Percentiles rank a stretch among this genome's conserved stretches.
Evolutionary conservation across 2,797 vertebrate species (phyloP).

Genomic region (Darevskia nairensis): DNA sequence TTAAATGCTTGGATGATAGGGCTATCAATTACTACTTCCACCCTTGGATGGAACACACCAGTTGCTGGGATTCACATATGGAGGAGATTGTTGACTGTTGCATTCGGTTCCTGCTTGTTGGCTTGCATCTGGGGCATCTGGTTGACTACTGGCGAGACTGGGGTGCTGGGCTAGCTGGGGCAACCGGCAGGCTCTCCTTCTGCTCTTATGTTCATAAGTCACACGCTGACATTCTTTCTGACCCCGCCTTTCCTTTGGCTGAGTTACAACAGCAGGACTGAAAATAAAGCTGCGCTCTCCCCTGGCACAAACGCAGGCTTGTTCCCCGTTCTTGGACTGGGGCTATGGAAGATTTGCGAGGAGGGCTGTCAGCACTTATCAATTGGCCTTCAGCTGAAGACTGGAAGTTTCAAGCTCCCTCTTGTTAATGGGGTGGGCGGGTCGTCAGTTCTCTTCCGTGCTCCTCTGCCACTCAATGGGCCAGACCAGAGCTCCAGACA

Average conservation of each 20-base stretch:
- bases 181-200: not conserved
- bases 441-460: not conserved
- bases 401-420: not conserved
- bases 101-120: too few relatives aligned
- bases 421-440: not conserved
- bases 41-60: too few relatives aligned
- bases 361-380: not conserved
- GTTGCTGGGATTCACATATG: too few relatives aligned
- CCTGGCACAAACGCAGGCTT: not conserved
- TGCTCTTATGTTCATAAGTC: not conserved
- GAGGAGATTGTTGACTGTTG: too few relatives aligned
- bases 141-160: too few relatives aligned
- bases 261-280: too few relatives aligned
- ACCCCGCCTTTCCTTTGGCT: not conserved
- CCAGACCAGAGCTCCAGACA: not conserved
- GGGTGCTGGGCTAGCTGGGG: too few relatives aligned
- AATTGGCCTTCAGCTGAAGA: not conserved
- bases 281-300: not conserved
- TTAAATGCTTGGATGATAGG: too few relatives aligned
- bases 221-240: not conserved
- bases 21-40: too few relatives aligned
- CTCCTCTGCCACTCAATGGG: constrained; percentile 40
- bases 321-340: not conserved
- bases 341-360: not conserved
- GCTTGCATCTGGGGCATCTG: too few relatives aligned